These are phyloP conservation scores for Drosophila pectinifera DNA, from an alignment of 1,140 invertebrate genomes.

Conservation along the genomic window DNA sequence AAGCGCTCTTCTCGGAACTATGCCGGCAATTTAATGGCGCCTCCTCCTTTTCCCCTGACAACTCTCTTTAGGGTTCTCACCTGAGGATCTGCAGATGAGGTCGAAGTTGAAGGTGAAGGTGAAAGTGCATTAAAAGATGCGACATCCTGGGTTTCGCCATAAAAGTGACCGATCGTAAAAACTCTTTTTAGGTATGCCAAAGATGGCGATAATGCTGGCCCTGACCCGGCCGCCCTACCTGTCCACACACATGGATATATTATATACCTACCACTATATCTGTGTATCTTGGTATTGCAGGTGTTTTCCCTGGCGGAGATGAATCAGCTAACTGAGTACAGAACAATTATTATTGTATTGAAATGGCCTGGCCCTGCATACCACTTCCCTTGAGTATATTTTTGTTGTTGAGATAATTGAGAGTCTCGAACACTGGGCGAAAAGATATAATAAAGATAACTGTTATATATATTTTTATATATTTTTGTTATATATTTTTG, in stretches of 20 bases:
- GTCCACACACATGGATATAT: background rate
- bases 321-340: constrained; percentile 39
- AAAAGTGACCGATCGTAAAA: constrained; percentile 45
- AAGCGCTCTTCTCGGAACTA: constrained; percentile 22
- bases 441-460: no score
- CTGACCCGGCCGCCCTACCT: constrained; percentile 23
- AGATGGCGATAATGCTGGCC: constrained; percentile 24
- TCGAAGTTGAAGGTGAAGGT: constrained; percentile 39
- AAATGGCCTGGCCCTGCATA: constrained; percentile 6
- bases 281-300: constrained; percentile 21
- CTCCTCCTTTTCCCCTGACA: constrained; percentile 9
- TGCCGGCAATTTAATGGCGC: constrained; percentile 37
- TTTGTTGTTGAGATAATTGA: constrained; percentile 16
- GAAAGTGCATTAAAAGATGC: constrained; percentile 48
- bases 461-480: no score
- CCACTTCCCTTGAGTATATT: background rate
- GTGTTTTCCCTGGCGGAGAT: constrained; percentile 43
- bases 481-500: no score
- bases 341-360: constrained; percentile 38
- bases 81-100: constrained; percentile 36
- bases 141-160: constrained; percentile 39
- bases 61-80: background rate
- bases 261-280: background rate
- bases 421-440: constrained; percentile 10
- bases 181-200: constrained; percentile 21